Evolutionary conservation across 2,113 vertebrate genomes (phyloP).

Genomic region (Chroicocephalus ridibundus): DNA sequence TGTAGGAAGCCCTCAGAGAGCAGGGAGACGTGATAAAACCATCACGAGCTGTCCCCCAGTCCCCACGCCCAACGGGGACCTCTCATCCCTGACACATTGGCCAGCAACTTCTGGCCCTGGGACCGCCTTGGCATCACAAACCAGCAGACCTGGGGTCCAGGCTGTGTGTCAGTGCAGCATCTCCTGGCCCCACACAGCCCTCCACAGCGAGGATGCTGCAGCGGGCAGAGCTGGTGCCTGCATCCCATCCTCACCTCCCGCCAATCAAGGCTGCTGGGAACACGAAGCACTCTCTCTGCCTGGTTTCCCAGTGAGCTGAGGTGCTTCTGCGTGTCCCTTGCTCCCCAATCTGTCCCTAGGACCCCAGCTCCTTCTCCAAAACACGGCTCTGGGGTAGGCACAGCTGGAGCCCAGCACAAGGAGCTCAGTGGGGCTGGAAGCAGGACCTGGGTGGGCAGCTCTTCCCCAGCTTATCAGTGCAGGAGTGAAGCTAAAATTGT

Average conservation of each 20-base stretch:
- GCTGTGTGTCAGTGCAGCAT: background rate
- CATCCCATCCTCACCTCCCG: background rate
- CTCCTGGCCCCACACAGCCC: background rate
- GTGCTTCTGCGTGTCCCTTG: background rate
- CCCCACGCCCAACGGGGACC: accelerated
- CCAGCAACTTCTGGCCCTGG: background rate
- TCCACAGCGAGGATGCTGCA: accelerated
- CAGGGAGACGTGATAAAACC: background rate
- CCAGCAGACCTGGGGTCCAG: background rate
- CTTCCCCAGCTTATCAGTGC: too few species aligned
- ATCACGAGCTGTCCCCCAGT: background rate
- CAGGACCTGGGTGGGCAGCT: background rate
- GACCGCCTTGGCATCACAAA: background rate
- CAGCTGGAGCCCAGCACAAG: background rate
- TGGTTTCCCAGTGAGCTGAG: background rate
- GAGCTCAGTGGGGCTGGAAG: background rate
- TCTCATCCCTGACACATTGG: background rate
- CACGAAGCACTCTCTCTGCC: background rate
- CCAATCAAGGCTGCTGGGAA: background rate
- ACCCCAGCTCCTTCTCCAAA: background rate
- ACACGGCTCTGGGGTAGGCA: accelerated
- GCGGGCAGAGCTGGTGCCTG: background rate
- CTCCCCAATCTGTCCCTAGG: background rate
- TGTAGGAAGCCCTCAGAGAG: accelerated
- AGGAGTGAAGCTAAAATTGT: background rate